A percentile compares a stretch with the other conserved stretches of the same genome.
Evolutionary conservation across 2,797 vertebrate genomes (phyloP).

Genomic region (Perodicticus potto): DNA sequence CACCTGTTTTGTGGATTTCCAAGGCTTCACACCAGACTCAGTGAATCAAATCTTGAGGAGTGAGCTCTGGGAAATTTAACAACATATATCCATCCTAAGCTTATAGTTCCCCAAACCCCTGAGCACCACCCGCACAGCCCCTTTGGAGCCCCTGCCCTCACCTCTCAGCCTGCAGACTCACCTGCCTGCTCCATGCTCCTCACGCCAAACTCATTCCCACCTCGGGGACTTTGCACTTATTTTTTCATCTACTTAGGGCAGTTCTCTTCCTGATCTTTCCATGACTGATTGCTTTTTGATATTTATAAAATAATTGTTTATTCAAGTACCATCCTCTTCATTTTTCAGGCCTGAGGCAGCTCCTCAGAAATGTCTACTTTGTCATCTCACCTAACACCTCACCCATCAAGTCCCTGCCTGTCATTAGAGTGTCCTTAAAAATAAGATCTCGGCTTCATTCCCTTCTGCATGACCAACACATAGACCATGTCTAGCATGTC

Average conservation of each 20-base stretch:
- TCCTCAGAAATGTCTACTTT: neutral
- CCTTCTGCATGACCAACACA: neutral
- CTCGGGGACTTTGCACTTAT: neutral
- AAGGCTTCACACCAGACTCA: neutral
- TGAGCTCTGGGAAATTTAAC: neutral
- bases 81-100: neutral
- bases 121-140: neutral
- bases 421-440: neutral
- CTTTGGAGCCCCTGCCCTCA: accelerated
- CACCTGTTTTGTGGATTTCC: neutral
- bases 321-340: neutral
- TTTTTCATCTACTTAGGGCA: neutral
- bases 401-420: neutral
- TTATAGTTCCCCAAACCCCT: neutral
- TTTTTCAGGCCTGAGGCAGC: neutral
- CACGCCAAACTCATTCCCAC: neutral
- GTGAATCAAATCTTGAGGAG: neutral
- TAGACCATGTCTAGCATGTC: neutral
- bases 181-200: neutral
- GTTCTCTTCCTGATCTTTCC: neutral
- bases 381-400: neutral
- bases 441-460: neutral
- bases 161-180: neutral
- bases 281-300: neutral
- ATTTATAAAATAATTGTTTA: slow-evolving; percentile 21